These are phyloP conservation scores for Glandiceps talaboti DNA, from an alignment of 53 echinoderm and acorn worm genomes.

Conservation along the genomic window DNA sequence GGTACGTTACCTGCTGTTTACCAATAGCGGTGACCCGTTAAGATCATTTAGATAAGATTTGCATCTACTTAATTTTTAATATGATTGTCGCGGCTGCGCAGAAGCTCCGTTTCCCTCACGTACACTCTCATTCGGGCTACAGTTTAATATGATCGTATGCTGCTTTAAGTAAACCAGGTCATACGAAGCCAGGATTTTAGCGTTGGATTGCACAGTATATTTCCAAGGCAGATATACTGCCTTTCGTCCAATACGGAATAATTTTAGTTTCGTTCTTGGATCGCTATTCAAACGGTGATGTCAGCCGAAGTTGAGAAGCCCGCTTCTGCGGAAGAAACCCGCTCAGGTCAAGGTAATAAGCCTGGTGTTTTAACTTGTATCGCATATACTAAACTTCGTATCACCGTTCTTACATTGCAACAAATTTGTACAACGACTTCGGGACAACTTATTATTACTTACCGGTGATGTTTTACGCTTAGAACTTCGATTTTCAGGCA, in stretches of 20 bases:
- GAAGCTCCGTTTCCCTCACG: not conserved
- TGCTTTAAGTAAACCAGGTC: not conserved
- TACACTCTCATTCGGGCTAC: not conserved
- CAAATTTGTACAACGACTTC: no score
- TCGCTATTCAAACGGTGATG: not conserved
- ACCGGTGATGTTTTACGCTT: no score
- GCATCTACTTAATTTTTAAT: not conserved
- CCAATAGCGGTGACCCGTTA: not conserved
- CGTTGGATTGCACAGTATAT: not conserved
- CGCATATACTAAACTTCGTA: no score
- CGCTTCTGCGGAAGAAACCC: conserved; percentile 9
- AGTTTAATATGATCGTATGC: not conserved
- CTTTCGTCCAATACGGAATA: not conserved
- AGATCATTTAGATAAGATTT: not conserved
- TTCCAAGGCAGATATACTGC: not conserved
- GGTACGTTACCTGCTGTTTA: not conserved
- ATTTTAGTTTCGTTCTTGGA: not conserved
- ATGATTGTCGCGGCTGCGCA: not conserved
- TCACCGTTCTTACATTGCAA: no score
- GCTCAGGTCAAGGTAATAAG: conserved; percentile 30
- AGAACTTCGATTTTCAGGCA: no score
- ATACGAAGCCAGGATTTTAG: no score
- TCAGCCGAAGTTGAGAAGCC: conserved; percentile 15
- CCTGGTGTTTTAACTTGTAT: no score
- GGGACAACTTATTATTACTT: no score